These are phyloP conservation scores for Loripinus fragilis DNA, from an alignment of 2,888 invertebrate genomes.

Conservation along the genomic window DNA sequence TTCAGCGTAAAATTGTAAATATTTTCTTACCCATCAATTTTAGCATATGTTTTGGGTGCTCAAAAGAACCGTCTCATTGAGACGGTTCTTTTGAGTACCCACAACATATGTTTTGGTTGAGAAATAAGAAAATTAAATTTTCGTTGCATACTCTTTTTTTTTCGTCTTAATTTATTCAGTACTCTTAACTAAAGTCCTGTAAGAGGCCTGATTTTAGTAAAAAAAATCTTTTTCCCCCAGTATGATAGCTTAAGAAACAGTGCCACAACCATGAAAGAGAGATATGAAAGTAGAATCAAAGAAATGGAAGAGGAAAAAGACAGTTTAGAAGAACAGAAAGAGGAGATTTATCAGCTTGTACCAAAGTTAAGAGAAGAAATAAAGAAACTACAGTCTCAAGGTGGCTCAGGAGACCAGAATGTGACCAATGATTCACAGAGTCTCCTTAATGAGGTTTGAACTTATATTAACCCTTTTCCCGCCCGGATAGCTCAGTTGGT, in stretches of 20 bases:
- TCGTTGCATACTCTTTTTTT: no score
- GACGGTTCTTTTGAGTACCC: no score
- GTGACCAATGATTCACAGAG: constrained; percentile 36
- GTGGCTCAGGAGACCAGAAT: neutral
- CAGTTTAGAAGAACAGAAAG: constrained; percentile 51
- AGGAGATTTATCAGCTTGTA: constrained; percentile 39
- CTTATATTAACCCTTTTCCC: neutral
- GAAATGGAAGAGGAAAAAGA: constrained; percentile 76
- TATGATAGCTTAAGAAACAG: constrained; percentile 79
- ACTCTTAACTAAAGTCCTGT: no score
- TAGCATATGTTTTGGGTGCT: no score
- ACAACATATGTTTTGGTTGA: no score
- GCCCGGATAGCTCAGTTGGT: no score
- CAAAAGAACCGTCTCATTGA: no score
- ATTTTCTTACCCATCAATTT: no score
- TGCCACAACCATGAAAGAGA: constrained; percentile 78
- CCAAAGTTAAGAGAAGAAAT: constrained; percentile 43
- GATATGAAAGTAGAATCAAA: constrained; percentile 77
- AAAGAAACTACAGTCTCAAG: constrained; percentile 40
- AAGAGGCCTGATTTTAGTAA: no score
- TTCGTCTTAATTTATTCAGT: no score
- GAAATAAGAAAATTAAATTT: no score
- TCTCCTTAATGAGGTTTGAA: constrained; percentile 67
- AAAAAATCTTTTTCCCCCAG: constrained; percentile 49
- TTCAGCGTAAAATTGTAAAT: no score